A percentile compares a stretch with the other conserved stretches of the same genome.
phyloP scores from a whole-genome alignment of 2,113 vertebrate species.

The Heterocephalus glaber region DNA sequence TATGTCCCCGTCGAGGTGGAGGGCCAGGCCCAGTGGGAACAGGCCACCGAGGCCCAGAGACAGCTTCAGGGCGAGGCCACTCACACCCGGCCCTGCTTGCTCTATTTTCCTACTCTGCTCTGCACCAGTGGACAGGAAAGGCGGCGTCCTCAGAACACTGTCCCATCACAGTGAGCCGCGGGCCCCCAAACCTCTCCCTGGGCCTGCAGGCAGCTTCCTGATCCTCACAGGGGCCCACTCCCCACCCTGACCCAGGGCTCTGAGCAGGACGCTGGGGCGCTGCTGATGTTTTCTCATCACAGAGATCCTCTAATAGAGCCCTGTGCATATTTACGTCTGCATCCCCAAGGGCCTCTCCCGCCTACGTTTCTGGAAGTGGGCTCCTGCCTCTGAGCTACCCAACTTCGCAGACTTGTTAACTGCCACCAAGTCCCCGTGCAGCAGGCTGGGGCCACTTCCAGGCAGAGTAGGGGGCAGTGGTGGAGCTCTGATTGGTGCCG shows the following conservation, averaged over 20 bases:
- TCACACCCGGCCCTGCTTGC: accelerated
- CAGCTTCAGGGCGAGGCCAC: accelerated
- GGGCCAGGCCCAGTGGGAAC: too few relatives aligned
- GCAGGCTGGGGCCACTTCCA: accelerated
- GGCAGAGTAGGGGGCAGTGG: accelerated
- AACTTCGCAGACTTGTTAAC: accelerated
- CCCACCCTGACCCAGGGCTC: accelerated
- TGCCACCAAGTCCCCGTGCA: accelerated
- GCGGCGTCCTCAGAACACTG: accelerated
- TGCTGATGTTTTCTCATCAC: background rate
- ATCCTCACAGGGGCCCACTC: accelerated
- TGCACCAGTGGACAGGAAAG: accelerated
- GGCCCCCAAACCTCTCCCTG: accelerated
- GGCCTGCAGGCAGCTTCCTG: accelerated
- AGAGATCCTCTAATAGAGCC: accelerated
- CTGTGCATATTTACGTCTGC: accelerated
- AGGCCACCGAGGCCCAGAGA: background rate
- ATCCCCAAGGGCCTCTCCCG: accelerated
- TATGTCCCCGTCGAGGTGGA: accelerated
- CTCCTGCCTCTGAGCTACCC: background rate
- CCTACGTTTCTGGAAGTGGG: background rate
- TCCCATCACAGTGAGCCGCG: accelerated
- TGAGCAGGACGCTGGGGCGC: accelerated
- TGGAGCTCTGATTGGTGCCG: background rate
- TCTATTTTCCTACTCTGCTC: accelerated